Evolutionary conservation across 2,797 vertebrate genomes (phyloP).

Genomic region (Liparis tanakae): DNA sequence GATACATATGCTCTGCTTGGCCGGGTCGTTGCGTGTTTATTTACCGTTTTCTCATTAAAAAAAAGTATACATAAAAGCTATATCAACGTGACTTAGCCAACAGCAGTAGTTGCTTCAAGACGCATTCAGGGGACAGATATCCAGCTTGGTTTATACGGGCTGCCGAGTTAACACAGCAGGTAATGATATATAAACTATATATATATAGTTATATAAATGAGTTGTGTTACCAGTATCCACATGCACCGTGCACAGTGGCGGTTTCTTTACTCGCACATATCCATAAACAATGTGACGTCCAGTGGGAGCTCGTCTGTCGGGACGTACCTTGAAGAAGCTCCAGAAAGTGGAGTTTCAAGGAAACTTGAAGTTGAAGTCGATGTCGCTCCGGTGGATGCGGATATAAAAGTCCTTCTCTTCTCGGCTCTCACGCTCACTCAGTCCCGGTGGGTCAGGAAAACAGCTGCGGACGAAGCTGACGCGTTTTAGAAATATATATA

Average conservation of each 20-base stretch:
- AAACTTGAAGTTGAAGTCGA: conserved; percentile 49
- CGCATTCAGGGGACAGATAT: conserved; percentile 55
- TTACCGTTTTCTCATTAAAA: neutral
- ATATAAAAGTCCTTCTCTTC: conserved; percentile 24
- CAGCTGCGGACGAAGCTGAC: neutral
- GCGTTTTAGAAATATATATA: neutral
- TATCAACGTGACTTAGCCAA: neutral
- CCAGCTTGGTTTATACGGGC: conserved; percentile 33
- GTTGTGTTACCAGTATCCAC: neutral
- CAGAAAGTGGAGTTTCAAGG: conserved; percentile 42
- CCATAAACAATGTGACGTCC: neutral
- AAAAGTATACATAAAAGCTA: no score
- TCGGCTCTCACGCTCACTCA: conserved; percentile 11
- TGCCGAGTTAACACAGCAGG: conserved; percentile 7
- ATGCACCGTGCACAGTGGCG: neutral
- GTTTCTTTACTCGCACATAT: neutral
- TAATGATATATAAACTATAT: neutral
- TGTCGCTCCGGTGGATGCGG: conserved; percentile 50
- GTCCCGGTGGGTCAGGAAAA: neutral
- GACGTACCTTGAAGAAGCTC: conserved; percentile 74
- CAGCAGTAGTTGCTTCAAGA: conserved; percentile 3
- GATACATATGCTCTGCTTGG: neutral
- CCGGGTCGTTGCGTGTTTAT: neutral
- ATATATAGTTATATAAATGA: no score
- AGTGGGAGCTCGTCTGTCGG: neutral